Conservation (phyloP, 1,140 invertebrate species). For the Brachionus angularis region DNA sequence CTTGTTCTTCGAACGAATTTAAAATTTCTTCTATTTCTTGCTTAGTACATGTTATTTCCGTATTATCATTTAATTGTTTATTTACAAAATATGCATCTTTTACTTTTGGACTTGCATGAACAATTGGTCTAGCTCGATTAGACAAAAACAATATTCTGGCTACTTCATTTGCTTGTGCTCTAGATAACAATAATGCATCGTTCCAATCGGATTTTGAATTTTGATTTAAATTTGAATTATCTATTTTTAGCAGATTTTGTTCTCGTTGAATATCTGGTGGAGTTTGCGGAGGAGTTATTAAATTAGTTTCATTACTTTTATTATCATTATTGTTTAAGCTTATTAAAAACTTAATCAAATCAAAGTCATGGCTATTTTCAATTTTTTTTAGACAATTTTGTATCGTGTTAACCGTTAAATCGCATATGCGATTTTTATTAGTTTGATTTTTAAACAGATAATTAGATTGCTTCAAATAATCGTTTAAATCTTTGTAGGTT, state of each 20-base stretch:
- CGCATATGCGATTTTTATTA: conserved; percentile 2
- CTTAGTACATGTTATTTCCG: neutral
- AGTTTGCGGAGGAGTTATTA: conserved; percentile 29
- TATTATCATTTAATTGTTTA: conserved; percentile 12
- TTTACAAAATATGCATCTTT: conserved; percentile 42
- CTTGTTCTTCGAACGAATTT: neutral
- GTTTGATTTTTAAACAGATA: conserved; percentile 22
- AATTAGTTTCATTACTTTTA: too few relatives aligned
- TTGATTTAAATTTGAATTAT: too few relatives aligned
- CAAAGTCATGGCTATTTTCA: neutral
- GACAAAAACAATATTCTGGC: conserved; percentile 34
- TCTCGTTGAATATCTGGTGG: neutral
- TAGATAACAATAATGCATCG: neutral
- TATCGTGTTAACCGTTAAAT: conserved; percentile 29
- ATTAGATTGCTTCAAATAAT: neutral
- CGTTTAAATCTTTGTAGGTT: conserved; percentile 18
- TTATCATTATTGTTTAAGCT: neutral
- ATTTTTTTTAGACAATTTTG: neutral
- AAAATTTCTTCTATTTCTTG: conserved; percentile 18
- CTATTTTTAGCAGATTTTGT: too few relatives aligned
- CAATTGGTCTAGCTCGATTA: conserved; percentile 16
- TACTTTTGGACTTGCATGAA: conserved; percentile 27
- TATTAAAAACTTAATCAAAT: conserved; percentile 4
- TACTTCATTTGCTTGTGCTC: conserved; percentile 17
- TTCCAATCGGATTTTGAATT: conserved; percentile 13